Evolutionary conservation across 2,797 vertebrate species (phyloP), one percentile per base, ranked within the genome.

Genomic region (Apogon hyalosoma): DNA sequence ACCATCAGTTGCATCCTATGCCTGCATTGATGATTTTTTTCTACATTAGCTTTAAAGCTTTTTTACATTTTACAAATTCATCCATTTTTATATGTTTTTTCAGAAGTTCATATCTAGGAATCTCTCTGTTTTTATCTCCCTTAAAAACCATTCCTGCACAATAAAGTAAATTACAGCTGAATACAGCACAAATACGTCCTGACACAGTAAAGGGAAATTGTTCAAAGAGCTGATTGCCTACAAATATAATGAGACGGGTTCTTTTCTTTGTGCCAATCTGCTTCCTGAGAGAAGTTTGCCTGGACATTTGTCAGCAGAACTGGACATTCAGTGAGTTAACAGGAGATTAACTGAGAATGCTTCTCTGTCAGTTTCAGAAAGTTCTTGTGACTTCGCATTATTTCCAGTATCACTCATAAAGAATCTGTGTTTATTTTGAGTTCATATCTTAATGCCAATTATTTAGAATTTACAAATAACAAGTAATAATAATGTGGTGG

Each of bases 401-500:
- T 48, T 46, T 49, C 21, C 40, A 66, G 69, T 79, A 57, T 82
- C 72, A 79, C 61, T 79, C 68, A 76, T 73, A 28, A 72, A 45
- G 54, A 74, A 56, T 80, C 79, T 84, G 78, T 89, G 82, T 90
- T 87, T 7, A 57, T 72, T 88, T 84, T 80, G 15, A 74, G 49
- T 85, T 85, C 50, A 62, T 84, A 78, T 84, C 73, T 82, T 77
- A 73, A 73, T 33, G 51, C 63, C 16, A 63, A 77, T 84, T 76
- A 86, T 91, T 85, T 88, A 86, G 85, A 87, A 55, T 80, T 81
- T 80, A 81, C 80, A 57, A 90, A 82, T 85, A 86, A 83, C 58
- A 60, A 87, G 82, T 91, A 88, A 90, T 88, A 88, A 87, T 79
- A 70, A 73, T 33, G 74, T 89, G 80, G 67, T 85, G 68, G 79